Base-by-base conservation (phyloP, 1,140 invertebrate species). In the Pseudomyrmex dendroicus region DNA sequence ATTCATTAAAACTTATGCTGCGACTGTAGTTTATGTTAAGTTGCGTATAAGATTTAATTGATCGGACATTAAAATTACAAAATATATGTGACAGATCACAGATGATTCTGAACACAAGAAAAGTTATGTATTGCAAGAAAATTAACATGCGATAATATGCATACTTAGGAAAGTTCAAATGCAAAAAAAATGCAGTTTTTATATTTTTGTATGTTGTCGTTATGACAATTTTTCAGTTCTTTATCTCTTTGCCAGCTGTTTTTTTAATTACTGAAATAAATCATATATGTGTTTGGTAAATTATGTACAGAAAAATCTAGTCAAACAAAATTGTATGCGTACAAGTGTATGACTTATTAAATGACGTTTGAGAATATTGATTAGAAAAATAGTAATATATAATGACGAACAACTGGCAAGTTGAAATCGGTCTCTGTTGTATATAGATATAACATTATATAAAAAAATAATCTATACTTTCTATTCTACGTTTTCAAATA, bases 381-480 rank as follows among this genome's bases (percentile, higher is more conserved):
- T 85, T 70, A 73, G 17, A 59, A 83, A 63, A 73, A 85, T 82
- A 62, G 46, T 86, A 74, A 84, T 56, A 2, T 54, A 73, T 62
- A 35, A 77, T 83, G 20, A 64, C 68, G 25, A 88, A 89, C 67
- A 13, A 80, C 83, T 86, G 85, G 63, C 68, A 87, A 86, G 61
- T 66, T 86, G 82, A 52, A 87, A 83, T 61, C n/a, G 57, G 80
- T 57, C 73, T 72, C 48, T 15, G 35, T 52, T 72, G 15, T 72
- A 67, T 82, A 62, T 46, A 70, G 73, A 74, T 84, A 62, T 73
- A 25, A 25, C 25, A 73, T 87, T 73, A 87, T 87, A 80, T 87
- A 87, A 82, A 87, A 87, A 87, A 87, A 87, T 87, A 87, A 87
- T 67, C 86, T 87, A 84, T 52, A 59, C 62, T 52, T 25, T 77